Evolutionary conservation across 2,888 invertebrate species (phyloP).

Genomic region (Timema podura): DNA sequence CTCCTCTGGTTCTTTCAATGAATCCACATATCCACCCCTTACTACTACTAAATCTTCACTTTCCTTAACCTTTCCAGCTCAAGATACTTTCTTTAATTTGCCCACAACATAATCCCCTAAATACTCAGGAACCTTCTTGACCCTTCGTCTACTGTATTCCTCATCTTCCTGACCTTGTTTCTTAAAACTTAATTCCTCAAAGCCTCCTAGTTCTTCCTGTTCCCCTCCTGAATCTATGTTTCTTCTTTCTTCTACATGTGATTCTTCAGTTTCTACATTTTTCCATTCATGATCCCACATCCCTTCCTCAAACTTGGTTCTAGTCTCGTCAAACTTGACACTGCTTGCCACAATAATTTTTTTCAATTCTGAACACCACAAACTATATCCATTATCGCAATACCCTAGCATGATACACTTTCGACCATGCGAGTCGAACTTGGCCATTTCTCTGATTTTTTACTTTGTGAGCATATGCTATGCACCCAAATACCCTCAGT

Average conservation of each 20-base stretch:
- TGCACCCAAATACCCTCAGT: conserved; percentile 2
- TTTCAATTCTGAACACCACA: conserved; percentile 10
- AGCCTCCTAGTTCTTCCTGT: conserved; percentile 6
- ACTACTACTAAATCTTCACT: neutral
- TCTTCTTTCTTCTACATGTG: neutral
- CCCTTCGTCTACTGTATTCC: neutral
- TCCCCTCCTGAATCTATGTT: neutral
- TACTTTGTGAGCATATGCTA: conserved; percentile 9
- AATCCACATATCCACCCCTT: neutral
- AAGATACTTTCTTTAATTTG: neutral
- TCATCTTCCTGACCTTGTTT: neutral
- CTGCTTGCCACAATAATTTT: neutral
- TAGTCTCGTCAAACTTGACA: conserved; percentile 1
- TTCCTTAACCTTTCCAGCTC: neutral
- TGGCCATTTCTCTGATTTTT: neutral
- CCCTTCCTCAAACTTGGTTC: conserved; percentile 4
- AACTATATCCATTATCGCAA: neutral
- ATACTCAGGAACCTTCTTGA: neutral
- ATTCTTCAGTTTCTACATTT: neutral
- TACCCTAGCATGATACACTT: neutral
- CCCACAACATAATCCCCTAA: neutral
- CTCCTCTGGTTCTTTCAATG: neutral
- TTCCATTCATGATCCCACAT: conserved; percentile 8
- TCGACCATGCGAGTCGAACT: neutral
- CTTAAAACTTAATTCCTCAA: neutral